Evolutionary conservation across 2,888 invertebrate species (phyloP), one percentile per base, ranked within the genome.

Genomic region (Drosophila demipolita): DNA sequence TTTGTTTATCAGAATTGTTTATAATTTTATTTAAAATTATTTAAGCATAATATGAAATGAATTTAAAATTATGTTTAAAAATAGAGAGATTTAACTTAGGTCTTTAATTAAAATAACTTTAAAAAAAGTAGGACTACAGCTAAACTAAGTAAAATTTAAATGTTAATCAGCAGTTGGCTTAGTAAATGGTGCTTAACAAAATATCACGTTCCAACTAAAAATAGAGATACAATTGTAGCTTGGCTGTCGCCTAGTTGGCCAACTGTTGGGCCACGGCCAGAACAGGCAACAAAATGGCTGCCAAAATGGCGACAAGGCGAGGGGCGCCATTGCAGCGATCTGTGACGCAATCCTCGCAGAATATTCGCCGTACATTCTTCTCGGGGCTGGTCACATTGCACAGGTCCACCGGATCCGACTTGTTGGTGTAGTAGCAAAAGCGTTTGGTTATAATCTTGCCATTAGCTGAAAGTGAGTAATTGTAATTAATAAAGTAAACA

Each of bases 381-480:
- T 92, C 92, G 42, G 91, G 89, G 15, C 65, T 75, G 32, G 90
- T 80, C 53, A 91, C 80, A 36, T 85, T 86, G 81, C 92, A 92
- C 33, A 87, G 80, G 36, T 91, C 84, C 58, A 92, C 64, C 1
- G 91, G 82, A 72, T 93, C 92, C 23, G 92, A 91, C 61, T 92
- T 92, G 67, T 92, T 92, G 80, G 92, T 92, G 73, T 92, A 93
- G 77, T 92, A 93, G 64, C 92, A 92, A 74, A 91, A 93, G 29
- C 92, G 93, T 60, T 92, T 93, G 11, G 91, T 91, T 0, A 91
- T 71, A 0, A 72, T 62, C 54, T 91, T 87, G 50, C 92, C 93
- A 77, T 93, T 89, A 32, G 65, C 92, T 92, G 15, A 11, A 54
- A 2, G 33, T 23, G 32, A 9, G 35, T 15, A 4, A 29, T 29